A percentile compares a stretch with the other conserved stretches of the same genome.
phyloP scores from a whole-genome alignment of 1,140 invertebrate genomes.

The Drosophila bocki region DNA sequence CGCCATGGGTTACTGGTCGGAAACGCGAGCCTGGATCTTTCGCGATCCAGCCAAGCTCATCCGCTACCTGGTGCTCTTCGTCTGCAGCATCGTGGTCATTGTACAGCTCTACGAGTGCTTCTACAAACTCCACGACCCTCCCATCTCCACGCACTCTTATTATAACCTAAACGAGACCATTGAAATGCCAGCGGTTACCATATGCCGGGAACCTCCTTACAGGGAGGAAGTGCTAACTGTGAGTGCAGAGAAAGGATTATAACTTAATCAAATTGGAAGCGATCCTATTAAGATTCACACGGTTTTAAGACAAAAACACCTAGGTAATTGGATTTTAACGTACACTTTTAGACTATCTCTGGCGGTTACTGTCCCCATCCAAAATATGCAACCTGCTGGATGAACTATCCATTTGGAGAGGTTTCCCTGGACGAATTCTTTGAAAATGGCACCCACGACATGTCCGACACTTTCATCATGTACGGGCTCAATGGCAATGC shows the following conservation, averaged over 20 bases:
- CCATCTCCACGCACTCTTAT: conserved; percentile 88
- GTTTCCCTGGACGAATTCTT: conserved; percentile 86
- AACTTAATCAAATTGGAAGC: neutral
- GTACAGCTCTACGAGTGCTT: conserved; percentile 86
- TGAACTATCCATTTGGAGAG: conserved; percentile 86
- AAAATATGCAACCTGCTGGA: conserved; percentile 86
- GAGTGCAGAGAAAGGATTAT: conserved; percentile 43
- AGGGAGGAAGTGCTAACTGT: conserved; percentile 86
- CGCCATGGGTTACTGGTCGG: conserved; percentile 78
- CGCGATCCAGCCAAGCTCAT: conserved; percentile 78
- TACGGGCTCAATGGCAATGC: conserved; percentile 62
- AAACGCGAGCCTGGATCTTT: conserved; percentile 73
- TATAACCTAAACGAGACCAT: conserved; percentile 88
- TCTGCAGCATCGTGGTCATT: conserved; percentile 78
- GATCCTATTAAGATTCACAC: neutral
- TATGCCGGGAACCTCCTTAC: conserved; percentile 88
- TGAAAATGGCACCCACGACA: conserved; percentile 86
- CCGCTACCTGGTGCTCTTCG: conserved; percentile 78
- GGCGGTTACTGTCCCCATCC: conserved; percentile 82
- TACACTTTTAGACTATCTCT: conserved; percentile 54
- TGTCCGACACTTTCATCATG: conserved; percentile 78
- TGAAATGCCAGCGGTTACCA: conserved; percentile 87
- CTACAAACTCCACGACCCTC: conserved; percentile 86
- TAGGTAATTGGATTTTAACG: neutral
- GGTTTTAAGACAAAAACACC: neutral